Conservation (phyloP, 2,797 vertebrate genomes). For the Clarias pachynema region DNA sequence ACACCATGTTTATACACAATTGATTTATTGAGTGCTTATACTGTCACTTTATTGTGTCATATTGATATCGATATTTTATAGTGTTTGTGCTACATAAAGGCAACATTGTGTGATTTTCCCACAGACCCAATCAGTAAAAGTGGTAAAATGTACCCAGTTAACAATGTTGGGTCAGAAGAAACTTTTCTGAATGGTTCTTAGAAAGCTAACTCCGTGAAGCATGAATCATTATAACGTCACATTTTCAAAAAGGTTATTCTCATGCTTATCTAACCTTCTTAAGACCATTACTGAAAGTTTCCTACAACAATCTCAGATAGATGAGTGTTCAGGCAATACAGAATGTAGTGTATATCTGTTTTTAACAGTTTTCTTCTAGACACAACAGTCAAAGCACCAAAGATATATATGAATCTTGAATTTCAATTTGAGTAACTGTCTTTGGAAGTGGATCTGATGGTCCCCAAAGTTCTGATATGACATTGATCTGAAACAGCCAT, state of each 20-base stretch:
- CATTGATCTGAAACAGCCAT: background rate
- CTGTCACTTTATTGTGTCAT: slow-evolving; percentile 2
- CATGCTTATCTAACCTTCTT: background rate
- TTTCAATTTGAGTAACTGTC: slow-evolving; percentile 21
- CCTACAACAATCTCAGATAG: background rate
- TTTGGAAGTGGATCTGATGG: slow-evolving; percentile 43
- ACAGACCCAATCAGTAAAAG: slow-evolving; percentile 32
- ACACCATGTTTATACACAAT: background rate
- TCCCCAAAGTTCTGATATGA: background rate
- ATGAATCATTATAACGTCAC: background rate
- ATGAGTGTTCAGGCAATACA: slow-evolving; percentile 44
- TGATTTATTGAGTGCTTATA: slow-evolving; percentile 20
- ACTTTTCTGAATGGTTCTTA: slow-evolving; percentile 2
- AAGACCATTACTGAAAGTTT: background rate
- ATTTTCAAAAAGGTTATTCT: background rate
- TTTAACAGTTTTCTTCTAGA: slow-evolving; percentile 49
- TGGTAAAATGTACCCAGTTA: slow-evolving; percentile 27
- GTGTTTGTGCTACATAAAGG: slow-evolving; percentile 56
- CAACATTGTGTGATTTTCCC: slow-evolving; percentile 49
- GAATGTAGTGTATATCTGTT: slow-evolving; percentile 39
- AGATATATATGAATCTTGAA: slow-evolving; percentile 34
- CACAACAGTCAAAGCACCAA: slow-evolving; percentile 43
- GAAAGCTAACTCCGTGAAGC: background rate
- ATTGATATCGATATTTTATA: slow-evolving; percentile 17
- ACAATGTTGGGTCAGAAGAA: background rate